Evolutionary conservation across 1,140 invertebrate species (phyloP).

Genomic region (Pachypsylla venusta): DNA sequence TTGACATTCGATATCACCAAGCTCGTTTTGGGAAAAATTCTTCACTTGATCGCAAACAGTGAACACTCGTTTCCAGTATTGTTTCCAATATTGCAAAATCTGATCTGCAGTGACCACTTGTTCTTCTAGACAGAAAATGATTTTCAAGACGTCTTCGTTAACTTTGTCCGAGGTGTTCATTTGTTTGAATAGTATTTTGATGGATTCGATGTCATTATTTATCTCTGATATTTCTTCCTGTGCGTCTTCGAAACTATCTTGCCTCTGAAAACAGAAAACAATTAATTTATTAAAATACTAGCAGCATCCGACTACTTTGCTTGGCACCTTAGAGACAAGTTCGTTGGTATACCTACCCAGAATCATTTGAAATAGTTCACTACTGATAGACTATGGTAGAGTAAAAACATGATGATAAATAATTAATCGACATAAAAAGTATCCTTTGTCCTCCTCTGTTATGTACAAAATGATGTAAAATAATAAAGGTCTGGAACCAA

Average conservation of each 20-base stretch:
- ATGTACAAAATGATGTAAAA: too few relatives aligned
- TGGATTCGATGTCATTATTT: constrained; percentile 10
- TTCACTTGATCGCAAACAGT: neutral
- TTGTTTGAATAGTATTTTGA: constrained; percentile 5
- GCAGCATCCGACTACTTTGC: too few relatives aligned
- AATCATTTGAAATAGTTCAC: too few relatives aligned
- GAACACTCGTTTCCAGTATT: constrained; percentile 5
- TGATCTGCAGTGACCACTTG: constrained; percentile 1
- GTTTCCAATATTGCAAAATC: neutral
- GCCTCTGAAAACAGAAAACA: neutral
- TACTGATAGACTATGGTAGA: too few relatives aligned
- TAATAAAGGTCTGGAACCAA: too few relatives aligned
- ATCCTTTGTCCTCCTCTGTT: too few relatives aligned
- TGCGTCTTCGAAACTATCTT: constrained; percentile 4
- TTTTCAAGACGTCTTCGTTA: neutral
- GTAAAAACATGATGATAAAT: too few relatives aligned
- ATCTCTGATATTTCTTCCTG: neutral
- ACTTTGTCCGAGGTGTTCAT: neutral
- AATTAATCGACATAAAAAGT: too few relatives aligned
- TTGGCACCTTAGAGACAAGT: too few relatives aligned
- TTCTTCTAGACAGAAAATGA: neutral
- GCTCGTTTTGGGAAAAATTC: neutral
- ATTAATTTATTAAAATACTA: too few relatives aligned
- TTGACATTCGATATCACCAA: neutral
- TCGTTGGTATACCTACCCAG: too few relatives aligned